Evolutionary conservation across 2,113 vertebrate species (phyloP), one percentile per base, ranked within the genome.

Genomic region (Scalopus aquaticus): DNA sequence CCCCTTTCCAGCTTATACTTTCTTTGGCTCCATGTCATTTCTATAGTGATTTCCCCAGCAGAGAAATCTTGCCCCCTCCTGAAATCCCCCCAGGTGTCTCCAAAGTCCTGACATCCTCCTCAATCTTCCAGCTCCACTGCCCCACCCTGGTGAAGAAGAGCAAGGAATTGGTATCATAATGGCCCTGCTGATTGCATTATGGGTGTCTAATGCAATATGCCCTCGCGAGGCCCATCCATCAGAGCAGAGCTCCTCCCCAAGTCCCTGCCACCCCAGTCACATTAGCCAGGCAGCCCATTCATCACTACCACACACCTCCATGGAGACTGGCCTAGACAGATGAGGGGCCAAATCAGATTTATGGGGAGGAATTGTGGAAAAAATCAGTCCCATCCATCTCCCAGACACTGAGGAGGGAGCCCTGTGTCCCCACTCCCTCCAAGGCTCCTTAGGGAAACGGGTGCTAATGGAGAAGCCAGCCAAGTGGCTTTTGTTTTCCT

Each of bases 161-260:
- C 90, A 78, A 82, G 76, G 78, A 96, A 96, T 96, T 94, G 95
- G 95, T 60, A 80, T 78, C 1, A 12, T 90, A 62, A 51, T 74
- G 22, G 96, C 96, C 89, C 95, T 74, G 93, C 97, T 98, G 97
- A 98, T 98, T 96, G 54, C 96, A n/a, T 98, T 98, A 97, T 19
- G 96, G 97, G 97, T 95, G 97, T 87, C 95, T 98, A 98, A 98
- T 98, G 96, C 90, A 91, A 97, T 98, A 97, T 96, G 67, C 76
- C 84, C 96, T 97, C 95, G 72, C 87, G 93, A 95, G 97, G 93
- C 92, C 97, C 98, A 92, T 76, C 97, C 97, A 98, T 98, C 98
- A 97, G 94, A 70, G 95, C 30, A n/a, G 87, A 28, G 56, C 88
- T 96, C 98, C 98, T 98, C 98, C 95, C 26, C 69, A 67, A 28